Evolutionary conservation across 1,140 invertebrate genomes (phyloP).

Genomic region (Anagrus nilaparvatae): DNA sequence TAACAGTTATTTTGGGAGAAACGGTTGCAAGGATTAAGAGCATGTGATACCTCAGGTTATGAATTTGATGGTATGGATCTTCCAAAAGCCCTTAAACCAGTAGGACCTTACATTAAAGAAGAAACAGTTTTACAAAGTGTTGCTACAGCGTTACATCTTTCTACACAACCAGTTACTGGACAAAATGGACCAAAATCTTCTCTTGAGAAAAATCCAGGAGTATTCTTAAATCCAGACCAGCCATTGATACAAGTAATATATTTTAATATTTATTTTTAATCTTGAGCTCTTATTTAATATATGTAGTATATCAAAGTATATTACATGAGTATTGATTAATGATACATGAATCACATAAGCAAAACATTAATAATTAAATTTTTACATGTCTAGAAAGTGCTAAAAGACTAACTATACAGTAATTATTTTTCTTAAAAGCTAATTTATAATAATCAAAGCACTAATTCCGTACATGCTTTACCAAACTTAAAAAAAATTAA

Average conservation of each 20-base stretch:
- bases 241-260: slow-evolving; percentile 72
- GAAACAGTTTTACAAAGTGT: slow-evolving; percentile 88
- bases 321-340: too few species aligned
- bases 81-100: slow-evolving; percentile 76
- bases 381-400: too few species aligned
- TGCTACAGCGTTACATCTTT: slow-evolving; percentile 74
- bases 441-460: too few species aligned
- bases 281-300: background rate
- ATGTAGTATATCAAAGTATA: background rate
- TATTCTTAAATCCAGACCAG: slow-evolving; percentile 93
- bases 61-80: slow-evolving; percentile 75
- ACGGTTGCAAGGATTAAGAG: slow-evolving; percentile 79
- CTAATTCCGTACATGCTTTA: too few species aligned
- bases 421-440: too few species aligned
- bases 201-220: slow-evolving; percentile 88
- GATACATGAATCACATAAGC: too few species aligned
- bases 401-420: too few species aligned
- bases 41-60: slow-evolving; percentile 73
- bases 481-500: too few species aligned
- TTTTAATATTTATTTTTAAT: slow-evolving; percentile 4
- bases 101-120: slow-evolving; percentile 83
- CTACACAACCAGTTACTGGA: slow-evolving; percentile 75
- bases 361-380: too few species aligned
- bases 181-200: slow-evolving; percentile 74
- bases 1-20: slow-evolving; percentile 95